A percentile compares a stretch with the other conserved stretches of the same genome.
phyloP scores from a whole-genome alignment of 2,113 vertebrate genomes.

The Coregonus clupeaformis region DNA sequence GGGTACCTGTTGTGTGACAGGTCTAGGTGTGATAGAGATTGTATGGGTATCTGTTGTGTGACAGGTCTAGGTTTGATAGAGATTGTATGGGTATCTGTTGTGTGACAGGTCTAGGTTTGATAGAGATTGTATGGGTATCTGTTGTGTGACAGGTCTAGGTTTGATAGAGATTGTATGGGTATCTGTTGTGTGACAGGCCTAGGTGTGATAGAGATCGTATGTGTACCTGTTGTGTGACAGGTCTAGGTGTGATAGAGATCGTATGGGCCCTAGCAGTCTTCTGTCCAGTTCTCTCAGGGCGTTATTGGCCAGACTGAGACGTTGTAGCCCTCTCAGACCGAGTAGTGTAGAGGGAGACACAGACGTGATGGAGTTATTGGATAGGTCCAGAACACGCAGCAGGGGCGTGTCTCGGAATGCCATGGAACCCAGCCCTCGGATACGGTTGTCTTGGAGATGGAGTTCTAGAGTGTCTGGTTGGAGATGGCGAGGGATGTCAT shows the following conservation, averaged over 20 bases:
- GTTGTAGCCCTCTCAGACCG: constrained; percentile 79
- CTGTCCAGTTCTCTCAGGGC: constrained; percentile 85
- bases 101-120: too few species aligned
- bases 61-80: too few species aligned
- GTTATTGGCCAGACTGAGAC: constrained; percentile 87
- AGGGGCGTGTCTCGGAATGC: constrained; percentile 80
- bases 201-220: too few species aligned
- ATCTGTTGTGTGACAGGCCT: too few species aligned
- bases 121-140: too few species aligned
- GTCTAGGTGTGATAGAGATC: constrained; percentile 84
- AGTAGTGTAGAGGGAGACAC: constrained; percentile 82
- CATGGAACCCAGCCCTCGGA: constrained; percentile 81
- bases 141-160: too few species aligned
- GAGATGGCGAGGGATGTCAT: constrained; percentile 80
- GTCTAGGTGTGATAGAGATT: constrained; percentile 84
- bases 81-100: too few species aligned
- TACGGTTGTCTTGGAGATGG: constrained; percentile 87
- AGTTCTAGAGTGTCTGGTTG: constrained; percentile 84
- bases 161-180: too few species aligned
- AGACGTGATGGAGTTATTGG: constrained; percentile 89
- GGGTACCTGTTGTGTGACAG: constrained; percentile 85
- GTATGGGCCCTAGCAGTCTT: constrained; percentile 80
- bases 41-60: constrained; percentile 62
- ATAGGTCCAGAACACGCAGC: constrained; percentile 85
- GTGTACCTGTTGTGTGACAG: constrained; percentile 85